These are phyloP conservation scores for Timema podura DNA, from an alignment of 2,888 invertebrate species.

Conservation along the genomic window DNA sequence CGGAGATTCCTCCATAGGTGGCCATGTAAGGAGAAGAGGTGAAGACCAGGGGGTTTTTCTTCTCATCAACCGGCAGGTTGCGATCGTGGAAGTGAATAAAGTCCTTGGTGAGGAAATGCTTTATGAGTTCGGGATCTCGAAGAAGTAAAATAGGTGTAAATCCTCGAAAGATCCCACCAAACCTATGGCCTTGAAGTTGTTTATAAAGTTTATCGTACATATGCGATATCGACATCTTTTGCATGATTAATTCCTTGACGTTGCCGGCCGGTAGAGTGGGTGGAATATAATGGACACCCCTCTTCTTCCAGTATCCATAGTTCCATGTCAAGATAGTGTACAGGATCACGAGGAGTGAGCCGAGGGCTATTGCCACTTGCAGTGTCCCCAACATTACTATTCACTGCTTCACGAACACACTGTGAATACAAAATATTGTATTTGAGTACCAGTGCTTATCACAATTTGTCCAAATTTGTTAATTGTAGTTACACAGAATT, in stretches of 20 bases:
- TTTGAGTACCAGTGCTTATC: too few species aligned
- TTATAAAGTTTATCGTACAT: constrained; percentile 16
- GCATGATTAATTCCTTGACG: constrained; percentile 20
- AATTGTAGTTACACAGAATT: too few species aligned
- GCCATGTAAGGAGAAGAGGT: constrained; percentile 47
- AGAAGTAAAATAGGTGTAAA: constrained; percentile 31
- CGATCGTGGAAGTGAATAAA: constrained; percentile 26
- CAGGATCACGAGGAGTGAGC: too few species aligned
- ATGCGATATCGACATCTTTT: constrained; percentile 10
- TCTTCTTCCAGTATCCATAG: constrained; percentile 24
- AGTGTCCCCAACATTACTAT: too few species aligned
- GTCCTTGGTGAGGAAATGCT: constrained; percentile 19
- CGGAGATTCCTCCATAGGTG: constrained; percentile 52
- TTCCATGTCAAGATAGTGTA: constrained; percentile 7
- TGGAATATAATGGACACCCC: constrained; percentile 21
- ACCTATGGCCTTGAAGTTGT: constrained; percentile 5
- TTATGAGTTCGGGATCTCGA: constrained; percentile 15
- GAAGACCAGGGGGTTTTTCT: constrained; percentile 44
- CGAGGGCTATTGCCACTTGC: too few species aligned
- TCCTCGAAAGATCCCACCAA: constrained; percentile 12
- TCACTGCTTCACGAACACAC: too few species aligned
- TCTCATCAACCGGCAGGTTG: constrained; percentile 20
- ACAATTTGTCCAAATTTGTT: too few species aligned
- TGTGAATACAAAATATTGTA: too few species aligned
- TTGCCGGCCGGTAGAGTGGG: constrained; percentile 26